phyloP scores from a whole-genome alignment of 2,888 invertebrate genomes.

The Mamestra brassicae region DNA sequence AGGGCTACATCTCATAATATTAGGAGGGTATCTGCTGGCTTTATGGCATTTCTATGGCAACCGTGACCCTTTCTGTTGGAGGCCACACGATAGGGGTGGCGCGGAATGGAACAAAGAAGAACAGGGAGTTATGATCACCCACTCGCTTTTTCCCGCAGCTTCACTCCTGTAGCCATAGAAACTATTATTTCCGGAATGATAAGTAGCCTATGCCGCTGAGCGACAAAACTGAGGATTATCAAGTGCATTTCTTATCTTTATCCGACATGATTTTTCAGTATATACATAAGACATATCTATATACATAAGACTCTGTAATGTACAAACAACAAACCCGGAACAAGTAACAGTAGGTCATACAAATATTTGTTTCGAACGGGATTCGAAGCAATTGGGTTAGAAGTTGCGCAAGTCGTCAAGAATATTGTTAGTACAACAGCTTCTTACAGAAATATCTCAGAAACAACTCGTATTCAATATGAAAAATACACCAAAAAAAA shows the following conservation, averaged over 20 bases:
- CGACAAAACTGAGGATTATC: background rate
- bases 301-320: slow-evolving; percentile 22
- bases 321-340: slow-evolving; percentile 43
- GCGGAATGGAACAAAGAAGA: background rate
- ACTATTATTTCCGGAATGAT: background rate
- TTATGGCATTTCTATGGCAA: slow-evolving; percentile 57
- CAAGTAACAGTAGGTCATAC: slow-evolving; percentile 37
- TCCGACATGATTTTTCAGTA: background rate
- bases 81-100: slow-evolving; percentile 18
- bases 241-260: background rate
- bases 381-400: slow-evolving; percentile 12
- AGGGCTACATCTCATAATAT: slow-evolving; percentile 59
- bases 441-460: background rate
- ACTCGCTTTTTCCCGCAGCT: background rate
- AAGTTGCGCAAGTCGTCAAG: slow-evolving; percentile 13
- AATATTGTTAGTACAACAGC: background rate
- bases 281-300: background rate
- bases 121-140: no score
- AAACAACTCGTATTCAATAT: background rate
- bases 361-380: slow-evolving; percentile 43
- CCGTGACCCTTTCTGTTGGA: slow-evolving; percentile 37
- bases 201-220: background rate
- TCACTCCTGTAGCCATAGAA: background rate
- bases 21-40: slow-evolving; percentile 54
- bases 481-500: background rate